Evolutionary conservation across 1,140 invertebrate species (phyloP), one percentile per base, ranked within the genome.

Genomic region (Akabosia matsudoensis): DNA sequence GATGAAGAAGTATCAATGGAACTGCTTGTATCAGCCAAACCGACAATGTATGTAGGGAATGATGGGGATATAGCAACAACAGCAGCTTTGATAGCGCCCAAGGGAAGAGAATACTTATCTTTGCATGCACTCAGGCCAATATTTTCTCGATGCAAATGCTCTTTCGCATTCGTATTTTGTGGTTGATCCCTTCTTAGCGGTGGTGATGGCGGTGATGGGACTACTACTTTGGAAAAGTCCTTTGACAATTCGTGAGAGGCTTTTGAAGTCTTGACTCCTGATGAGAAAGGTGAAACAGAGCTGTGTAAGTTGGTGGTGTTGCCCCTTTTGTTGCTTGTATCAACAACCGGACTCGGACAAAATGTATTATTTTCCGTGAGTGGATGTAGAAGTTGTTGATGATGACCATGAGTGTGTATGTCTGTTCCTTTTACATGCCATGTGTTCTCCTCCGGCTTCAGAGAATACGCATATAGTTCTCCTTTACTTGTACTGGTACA

Each of bases 91-190:
- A 72, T 61, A 33, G 70, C 51, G 61, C 75, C 75, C 75, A 34
- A 73, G 37, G 75, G 70, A 54, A 73, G 52, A 76, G 67, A 71
- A 52, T 52, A 76, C 54, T 76, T 72, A 73, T 76, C 75, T 75
- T 28, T 16, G 22, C 28, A 16, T 16, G 45, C 33, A 37, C 37
- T 56, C 72, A 67, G 70, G 10, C 34, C n/a, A 54, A 71, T 72
- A 76, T 61, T 51, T 61, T 76, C 70, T 52, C 70, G 33, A 45
- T 76, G 67, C 70, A 75, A 33, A 56, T 72, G 75, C 30, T 51
- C 37, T 72, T 51, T 72, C 4, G 33, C 30, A 28, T 64, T 64
- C 7, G 7, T 64, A 45, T 18, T 13, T 72, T 34, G 70, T 24
- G 13, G 33, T 16, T 72, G 70, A 45, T 51, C 70, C 70, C 70